Conservation (phyloP, 2,113 vertebrate species). For the Laticauda laticaudata region DNA sequence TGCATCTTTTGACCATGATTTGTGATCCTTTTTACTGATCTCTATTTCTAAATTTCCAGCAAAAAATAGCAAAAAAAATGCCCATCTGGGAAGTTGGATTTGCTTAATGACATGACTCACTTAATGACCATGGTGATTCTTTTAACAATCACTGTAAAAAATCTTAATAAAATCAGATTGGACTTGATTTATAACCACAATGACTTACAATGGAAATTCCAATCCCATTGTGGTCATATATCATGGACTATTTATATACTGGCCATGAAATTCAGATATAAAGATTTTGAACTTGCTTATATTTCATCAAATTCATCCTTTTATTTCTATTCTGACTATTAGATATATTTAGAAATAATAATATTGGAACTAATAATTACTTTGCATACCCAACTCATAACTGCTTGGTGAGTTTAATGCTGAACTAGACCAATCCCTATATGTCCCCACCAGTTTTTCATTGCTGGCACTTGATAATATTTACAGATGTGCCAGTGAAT, state of each 20-base stretch:
- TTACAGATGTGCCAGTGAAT: neutral
- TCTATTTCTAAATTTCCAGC: neutral
- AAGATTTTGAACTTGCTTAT: neutral
- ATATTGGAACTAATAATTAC: neutral
- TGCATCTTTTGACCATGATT: neutral
- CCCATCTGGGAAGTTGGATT: neutral
- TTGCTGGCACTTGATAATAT: neutral
- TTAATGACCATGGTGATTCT: neutral
- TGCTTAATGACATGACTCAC: neutral
- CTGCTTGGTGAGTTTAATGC: neutral
- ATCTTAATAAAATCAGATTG: neutral
- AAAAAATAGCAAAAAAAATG: neutral
- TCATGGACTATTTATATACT: neutral
- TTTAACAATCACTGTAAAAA: neutral
- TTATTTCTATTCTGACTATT: neutral
- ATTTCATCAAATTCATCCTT: neutral
- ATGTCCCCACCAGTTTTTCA: neutral
- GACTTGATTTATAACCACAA: neutral
- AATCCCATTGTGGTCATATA: neutral
- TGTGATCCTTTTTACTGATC: neutral
- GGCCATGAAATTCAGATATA: neutral
- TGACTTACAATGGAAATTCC: neutral
- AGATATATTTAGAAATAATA: neutral
- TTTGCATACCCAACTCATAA: neutral
- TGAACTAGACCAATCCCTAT: neutral